Percentiles rank a stretch among this genome's conserved stretches.
Evolutionary conservation across 2,888 invertebrate genomes (phyloP).

Genomic region (Litoditis marina): DNA sequence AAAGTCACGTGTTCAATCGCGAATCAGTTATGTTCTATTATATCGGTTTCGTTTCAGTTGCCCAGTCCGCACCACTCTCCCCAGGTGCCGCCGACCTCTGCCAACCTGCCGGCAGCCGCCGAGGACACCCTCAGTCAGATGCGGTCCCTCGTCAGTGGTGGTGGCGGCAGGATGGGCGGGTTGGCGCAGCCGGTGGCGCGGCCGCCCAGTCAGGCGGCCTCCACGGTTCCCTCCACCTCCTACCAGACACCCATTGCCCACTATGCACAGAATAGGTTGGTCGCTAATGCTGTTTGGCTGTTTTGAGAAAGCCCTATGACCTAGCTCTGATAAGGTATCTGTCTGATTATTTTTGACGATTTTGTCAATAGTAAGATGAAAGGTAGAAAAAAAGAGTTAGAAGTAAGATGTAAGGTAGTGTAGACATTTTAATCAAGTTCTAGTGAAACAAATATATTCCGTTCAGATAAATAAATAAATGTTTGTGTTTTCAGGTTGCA

Average conservation of each 20-base stretch:
- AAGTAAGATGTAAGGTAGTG: not conserved
- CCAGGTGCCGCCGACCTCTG: slow-evolving; percentile 3
- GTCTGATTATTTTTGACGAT: no score
- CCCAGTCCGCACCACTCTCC: slow-evolving; percentile 18
- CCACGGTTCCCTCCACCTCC: no score
- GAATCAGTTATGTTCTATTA: not conserved
- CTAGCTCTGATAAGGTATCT: no score
- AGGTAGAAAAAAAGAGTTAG: not conserved
- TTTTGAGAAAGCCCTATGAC: no score
- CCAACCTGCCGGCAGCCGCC: not conserved
- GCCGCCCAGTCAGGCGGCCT: slow-evolving; percentile 11
- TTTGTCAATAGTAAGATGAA: no score
- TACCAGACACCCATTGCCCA: no score
- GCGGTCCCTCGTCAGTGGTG: slow-evolving; percentile 15
- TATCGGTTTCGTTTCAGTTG: slow-evolving; percentile 1
- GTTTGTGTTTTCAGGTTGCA: not conserved
- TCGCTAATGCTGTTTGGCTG: no score
- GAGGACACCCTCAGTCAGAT: slow-evolving; percentile 22
- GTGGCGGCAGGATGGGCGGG: not conserved
- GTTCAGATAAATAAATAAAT: no score
- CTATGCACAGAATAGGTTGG: no score
- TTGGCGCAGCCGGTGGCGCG: not conserved
- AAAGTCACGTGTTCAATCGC: no score
- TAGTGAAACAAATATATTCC: no score
- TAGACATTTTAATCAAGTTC: not conserved